These are phyloP conservation scores for Eudasyphora cyanicolor DNA, from an alignment of 2,888 invertebrate genomes.

Conservation along the genomic window DNA sequence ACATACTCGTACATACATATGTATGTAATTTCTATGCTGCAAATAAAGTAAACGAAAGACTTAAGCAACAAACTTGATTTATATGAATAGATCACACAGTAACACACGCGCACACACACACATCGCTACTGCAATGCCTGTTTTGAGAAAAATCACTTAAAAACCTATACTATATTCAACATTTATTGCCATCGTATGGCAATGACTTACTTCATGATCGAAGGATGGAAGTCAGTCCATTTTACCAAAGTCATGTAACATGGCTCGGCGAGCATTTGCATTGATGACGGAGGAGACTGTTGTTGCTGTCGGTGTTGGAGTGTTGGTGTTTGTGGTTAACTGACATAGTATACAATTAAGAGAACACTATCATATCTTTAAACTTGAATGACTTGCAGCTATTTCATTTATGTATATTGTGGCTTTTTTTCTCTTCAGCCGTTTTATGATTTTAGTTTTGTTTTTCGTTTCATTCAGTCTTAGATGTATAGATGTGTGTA, in stretches of 20 bases:
- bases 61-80: constrained; percentile 59
- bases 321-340: too few species aligned
- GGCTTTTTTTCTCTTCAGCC: not conserved
- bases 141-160: constrained; percentile 29
- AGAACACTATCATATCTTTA: constrained; percentile 63
- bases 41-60: constrained; percentile 34
- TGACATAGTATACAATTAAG: constrained; percentile 57
- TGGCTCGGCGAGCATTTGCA: constrained; percentile 17
- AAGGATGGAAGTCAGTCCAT: constrained; percentile 20
- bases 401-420: constrained; percentile 43
- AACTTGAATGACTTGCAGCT: constrained; percentile 65
- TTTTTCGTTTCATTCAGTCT: not conserved
- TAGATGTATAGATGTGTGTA: not conserved
- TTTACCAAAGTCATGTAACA: not conserved
- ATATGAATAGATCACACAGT: constrained; percentile 26
- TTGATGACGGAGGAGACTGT: constrained; percentile 30
- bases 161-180: constrained; percentile 23
- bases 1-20: too few species aligned
- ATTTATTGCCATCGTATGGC: constrained; percentile 53
- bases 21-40: not conserved
- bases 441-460: not conserved
- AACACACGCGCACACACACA: constrained; percentile 6
- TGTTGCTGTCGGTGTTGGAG: too few species aligned
- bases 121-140: not conserved
- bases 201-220: constrained; percentile 57